Base-by-base conservation (phyloP, 2,888 invertebrate species). In the Lucinisca nassula region DNA sequence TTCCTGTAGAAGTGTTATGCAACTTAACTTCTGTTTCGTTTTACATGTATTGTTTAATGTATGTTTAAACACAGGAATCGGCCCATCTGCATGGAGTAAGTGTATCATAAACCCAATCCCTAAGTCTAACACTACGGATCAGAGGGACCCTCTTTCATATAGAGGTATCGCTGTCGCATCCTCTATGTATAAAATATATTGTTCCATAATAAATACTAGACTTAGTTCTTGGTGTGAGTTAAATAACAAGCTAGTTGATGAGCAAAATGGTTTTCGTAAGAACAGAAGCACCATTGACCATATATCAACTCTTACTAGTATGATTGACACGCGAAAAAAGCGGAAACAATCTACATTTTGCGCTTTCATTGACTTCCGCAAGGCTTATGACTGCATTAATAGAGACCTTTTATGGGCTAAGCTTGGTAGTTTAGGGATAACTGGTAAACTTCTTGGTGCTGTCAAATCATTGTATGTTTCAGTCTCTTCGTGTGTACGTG, bases 171-270 rank as follows among this genome's bases (percentile, higher is more conserved):
- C 82, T 30, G 55, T 79, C 0, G 79, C 82, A 30, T 73, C 74
- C 0, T 8, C 72, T 27, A 75, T 82, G 32, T 82, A 82, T 51
- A 86, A 82, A 61, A 10, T 86, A 37, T 82, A 86, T 74, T 67
- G 79, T 55, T 30, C n/a, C 73, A 61, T 86, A 51, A 21, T 86
- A 38, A 78, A 82, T 40, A 30, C 61, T 37, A 40, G 78, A 49
- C 24, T 81, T 27, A 40, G 27, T 55, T 40, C 27, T 35, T 75
- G 75, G 61, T 35, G 38, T 12, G 76, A 84, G 0, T 21, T 45
- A 79, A 85, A 70, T 76, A 77, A 35, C 77, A 85, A 45, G 76
- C 81, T 81, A 55, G 85, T 72, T 81, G 76, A 37, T n/a, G n/a
- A n/a, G n/a, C n/a, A n/a, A n/a, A n/a, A n/a, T n/a, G n/a, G n/a